Evolutionary conservation across 2,113 vertebrate species (phyloP), one percentile per base, ranked within the genome.

Genomic region (Dendrocopos noguchii): DNA sequence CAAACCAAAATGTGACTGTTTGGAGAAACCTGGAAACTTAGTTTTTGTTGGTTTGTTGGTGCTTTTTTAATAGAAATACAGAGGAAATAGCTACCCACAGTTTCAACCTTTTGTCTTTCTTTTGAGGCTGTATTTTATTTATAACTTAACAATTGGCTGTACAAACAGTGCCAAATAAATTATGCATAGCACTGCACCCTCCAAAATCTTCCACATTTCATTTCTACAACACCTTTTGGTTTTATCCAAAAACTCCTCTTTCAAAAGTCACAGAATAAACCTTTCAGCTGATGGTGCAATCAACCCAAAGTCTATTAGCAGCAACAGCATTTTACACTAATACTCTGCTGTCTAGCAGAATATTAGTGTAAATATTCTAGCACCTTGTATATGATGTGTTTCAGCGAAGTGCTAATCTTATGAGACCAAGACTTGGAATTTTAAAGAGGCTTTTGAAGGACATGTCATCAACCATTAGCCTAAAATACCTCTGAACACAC

Each of bases 81-180:
- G 47, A 92, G 81, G 86, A 95, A 88, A 72, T 75, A 77, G 80
- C 67, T 74, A 36, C 42, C 33, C 15, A 3, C 90, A 77, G 57
- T 60, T 93, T 89, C 65, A 85, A 31, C 64, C 16, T 86, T 90
- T 86, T 72, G 82, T 80, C 84, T 78, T 91, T 78, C 81, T 71
- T 93, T 89, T 89, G 92, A 83, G 83, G 65, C 28, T 66, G 33
- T 18, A 25, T 68, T 92, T 94, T 91, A 92, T 94, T 96, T 96
- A 68, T 93, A 95, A 87, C 81, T 80, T 71, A 85, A 91, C 84
- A 93, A 94, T 73, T 77, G 68, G 64, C 71, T 80, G 72, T 46
- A 88, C 79, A 85, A 94, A 92, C 28, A 92, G 82, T 72, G 53
- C 79, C 79, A 19, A 80, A 90, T 94, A 94, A 92, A 93, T 94